Evolutionary conservation across 2,797 vertebrate genomes (phyloP), one percentile per base, ranked within the genome.

Genomic region (Danio choprae): DNA sequence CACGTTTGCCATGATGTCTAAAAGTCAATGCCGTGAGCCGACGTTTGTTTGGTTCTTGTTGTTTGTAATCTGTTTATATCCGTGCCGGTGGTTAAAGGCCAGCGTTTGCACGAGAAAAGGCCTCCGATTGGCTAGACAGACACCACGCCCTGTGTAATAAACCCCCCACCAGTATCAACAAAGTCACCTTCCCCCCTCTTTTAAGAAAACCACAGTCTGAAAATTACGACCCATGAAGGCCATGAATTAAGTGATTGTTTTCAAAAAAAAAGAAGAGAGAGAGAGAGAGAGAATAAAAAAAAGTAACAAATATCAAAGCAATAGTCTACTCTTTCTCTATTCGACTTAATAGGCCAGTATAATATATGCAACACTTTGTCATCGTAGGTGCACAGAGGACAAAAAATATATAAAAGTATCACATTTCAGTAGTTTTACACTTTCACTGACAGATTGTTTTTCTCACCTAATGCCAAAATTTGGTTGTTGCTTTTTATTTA

Each of bases 1-100:
- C 72, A 87, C 81, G 56, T 87, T 83, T 50, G 86, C 48, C 86
- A 87, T 87, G 36, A 2, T 69, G 72, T 44, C 13, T 40, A 10
- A 56, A 41, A 50, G n/a, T 64, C 20, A 16, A 22, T 63, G 50
- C 18, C 41, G 8, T n/a, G 50, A 40, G 36, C 50, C 51, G 80
- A 44, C 50, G 78, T 53, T 62, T 75, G 75, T 79, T 80, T 73
- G 11, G 77, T 9, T 44, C 40, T 18, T 59, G 48, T 22, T 55
- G 51, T 65, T 51, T 74, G 18, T 44, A 62, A 69, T 20, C 60
- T 68, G 70, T 84, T 86, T 84, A 86, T 84, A 84, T 68, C 41
- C 36, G 15, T 44, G 40, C 22, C 41, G 63, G 56, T 41, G 50
- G 40, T 73, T 60, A 41, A 56, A 80, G 53, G 44, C 80, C 83